These are phyloP conservation scores for Tinea pellionella DNA, from an alignment of 2,888 invertebrate species.

Conservation along the genomic window DNA sequence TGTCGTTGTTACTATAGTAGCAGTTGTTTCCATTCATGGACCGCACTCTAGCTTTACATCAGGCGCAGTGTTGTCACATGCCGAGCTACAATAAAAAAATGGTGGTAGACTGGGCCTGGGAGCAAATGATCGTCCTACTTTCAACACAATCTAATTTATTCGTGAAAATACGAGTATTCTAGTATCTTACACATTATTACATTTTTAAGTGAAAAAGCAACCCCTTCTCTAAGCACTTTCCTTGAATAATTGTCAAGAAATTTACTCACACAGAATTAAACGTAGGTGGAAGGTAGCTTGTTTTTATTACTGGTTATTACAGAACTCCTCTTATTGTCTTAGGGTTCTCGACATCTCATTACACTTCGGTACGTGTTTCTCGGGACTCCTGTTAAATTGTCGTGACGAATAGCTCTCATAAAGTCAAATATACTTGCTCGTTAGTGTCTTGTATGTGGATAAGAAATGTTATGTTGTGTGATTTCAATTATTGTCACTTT, in stretches of 20 bases:
- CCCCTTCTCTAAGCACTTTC: background rate
- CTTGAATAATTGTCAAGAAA: background rate
- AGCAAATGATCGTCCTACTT: too few species aligned
- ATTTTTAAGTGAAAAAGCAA: background rate
- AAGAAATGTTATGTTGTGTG: background rate
- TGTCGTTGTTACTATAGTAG: too few species aligned
- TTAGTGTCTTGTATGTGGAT: slow-evolving; percentile 6
- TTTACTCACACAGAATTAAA: background rate
- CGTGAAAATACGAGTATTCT: background rate
- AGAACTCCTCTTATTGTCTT: background rate
- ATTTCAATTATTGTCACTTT: too few species aligned
- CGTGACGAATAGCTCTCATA: slow-evolving; percentile 64
- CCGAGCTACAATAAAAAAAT: too few species aligned
- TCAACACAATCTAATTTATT: too few species aligned
- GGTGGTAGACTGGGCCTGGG: too few species aligned
- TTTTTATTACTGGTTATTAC: slow-evolving; percentile 10
- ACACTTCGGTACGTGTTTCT: slow-evolving; percentile 6
- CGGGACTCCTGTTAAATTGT: slow-evolving; percentile 46
- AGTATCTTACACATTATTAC: background rate
- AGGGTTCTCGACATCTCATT: slow-evolving; percentile 12
- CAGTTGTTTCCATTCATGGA: too few species aligned
- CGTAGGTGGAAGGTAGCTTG: background rate
- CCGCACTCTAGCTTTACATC: too few species aligned
- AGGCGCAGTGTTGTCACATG: too few species aligned
- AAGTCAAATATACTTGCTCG: slow-evolving; percentile 34